Base-by-base conservation (phyloP, 92 coral and sea anemone genomes). In the Umimayanthus chanpuru region DNA sequence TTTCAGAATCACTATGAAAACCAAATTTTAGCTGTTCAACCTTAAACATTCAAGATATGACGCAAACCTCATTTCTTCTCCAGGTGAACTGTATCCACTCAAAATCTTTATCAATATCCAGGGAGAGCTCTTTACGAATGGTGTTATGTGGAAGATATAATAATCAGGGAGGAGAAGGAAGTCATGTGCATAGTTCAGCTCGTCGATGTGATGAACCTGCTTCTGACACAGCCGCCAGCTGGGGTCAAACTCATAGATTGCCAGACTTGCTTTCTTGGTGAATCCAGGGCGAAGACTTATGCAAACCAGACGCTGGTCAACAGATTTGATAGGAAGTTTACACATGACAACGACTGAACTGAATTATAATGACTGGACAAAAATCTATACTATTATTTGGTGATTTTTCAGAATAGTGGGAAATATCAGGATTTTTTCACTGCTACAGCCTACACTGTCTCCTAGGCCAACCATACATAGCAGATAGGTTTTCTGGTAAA, bases 91-190 rank as follows among this genome's bases (percentile, higher is more conserved):
- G 90, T 71, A 92, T 26, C 96, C 96, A 23, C 92, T 53, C 36
- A 92, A 29, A 49, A 95, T 92, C 89, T 92, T 95, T 14, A 89
- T 26, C 67, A 85, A 56, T 9, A 81, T 47, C 88, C 88, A 89
- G 91, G 86, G 77, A 0, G 94, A 77, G 38, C 85, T 55, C 77
- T 86, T 93, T 44, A 93, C 98, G 90, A 95, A 95, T 15, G 98
- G 98, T 4, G 98, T 93, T 86, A 95, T 93, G 85, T 95, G 98
- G 79, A 95, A 95, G 14, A 95, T 47, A 40, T 92, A 95, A 82
- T 93, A 95, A 71, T 95, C 93, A 11, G 96, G 96, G 26, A 95
- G 73, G 64, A 95, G 89, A 55, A 95, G 71, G 88, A 95, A 95
- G 89, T 95, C 98, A 29, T 95, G 98, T 5, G 89, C 96, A 47